Conservation (phyloP, 2,888 invertebrate species). For the Pomacea canaliculata region DNA sequence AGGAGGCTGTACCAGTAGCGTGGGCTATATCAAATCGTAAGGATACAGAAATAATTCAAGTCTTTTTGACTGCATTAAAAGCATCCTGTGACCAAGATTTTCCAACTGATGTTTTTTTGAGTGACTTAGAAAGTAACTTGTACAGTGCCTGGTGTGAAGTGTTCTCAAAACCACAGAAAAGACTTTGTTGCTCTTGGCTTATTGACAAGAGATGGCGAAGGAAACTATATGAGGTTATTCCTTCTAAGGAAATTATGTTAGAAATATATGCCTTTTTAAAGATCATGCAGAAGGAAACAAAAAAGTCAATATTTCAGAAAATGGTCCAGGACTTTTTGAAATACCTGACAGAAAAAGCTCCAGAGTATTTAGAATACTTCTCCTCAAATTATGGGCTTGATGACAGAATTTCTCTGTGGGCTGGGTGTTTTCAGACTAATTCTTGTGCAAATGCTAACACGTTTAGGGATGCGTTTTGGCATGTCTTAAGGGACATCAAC, state of each 20-base stretch:
- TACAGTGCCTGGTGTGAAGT: constrained; percentile 22
- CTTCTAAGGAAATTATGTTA: background rate
- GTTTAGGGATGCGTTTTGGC: constrained; percentile 15
- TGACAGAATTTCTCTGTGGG: constrained; percentile 15
- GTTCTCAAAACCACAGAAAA: constrained; percentile 6
- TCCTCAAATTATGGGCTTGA: background rate
- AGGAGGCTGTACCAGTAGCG: constrained; percentile 17
- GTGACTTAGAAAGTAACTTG: constrained; percentile 10
- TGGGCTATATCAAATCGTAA: constrained; percentile 23
- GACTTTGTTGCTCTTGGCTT: constrained; percentile 14
- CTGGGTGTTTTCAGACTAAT: constrained; percentile 1
- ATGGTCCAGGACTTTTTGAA: background rate
- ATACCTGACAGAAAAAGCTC: background rate
- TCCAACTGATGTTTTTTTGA: constrained; percentile 10
- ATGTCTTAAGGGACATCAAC: constrained; percentile 3
- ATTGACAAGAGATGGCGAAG: constrained; percentile 11
- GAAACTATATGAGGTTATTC: constrained; percentile 1
- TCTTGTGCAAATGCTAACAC: constrained; percentile 1
- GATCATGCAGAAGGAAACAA: background rate
- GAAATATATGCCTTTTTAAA: constrained; percentile 5
- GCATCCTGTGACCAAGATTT: constrained; percentile 11
- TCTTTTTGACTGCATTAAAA: background rate
- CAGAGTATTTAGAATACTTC: constrained; percentile 13
- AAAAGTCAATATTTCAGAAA: constrained; percentile 11
- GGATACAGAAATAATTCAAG: background rate